Percentiles rank a stretch among this genome's conserved stretches.
phyloP scores from a whole-genome alignment of 2,113 vertebrate genomes.

The Cyprinus carpio region DNA sequence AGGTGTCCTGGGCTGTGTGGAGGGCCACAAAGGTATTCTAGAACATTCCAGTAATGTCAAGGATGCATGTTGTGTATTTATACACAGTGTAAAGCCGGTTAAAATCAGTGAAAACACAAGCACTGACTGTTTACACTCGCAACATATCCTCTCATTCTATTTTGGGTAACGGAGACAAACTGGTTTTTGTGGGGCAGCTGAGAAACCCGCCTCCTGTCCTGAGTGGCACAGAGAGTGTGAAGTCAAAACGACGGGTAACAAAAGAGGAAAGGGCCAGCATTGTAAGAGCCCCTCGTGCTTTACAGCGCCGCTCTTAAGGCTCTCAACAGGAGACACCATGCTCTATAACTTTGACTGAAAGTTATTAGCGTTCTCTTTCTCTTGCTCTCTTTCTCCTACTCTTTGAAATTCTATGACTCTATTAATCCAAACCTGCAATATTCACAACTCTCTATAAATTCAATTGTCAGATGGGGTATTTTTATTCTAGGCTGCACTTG shows the following conservation, averaged over 20 bases:
- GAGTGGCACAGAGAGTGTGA: slow-evolving; percentile 17
- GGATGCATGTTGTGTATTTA: slow-evolving; percentile 28
- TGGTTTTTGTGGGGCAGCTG: slow-evolving; percentile 33
- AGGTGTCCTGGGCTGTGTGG: slow-evolving; percentile 1
- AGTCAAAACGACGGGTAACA: slow-evolving; percentile 38
- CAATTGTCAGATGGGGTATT: slow-evolving; percentile 88
- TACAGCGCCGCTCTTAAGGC: slow-evolving; percentile 52
- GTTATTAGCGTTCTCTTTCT: slow-evolving; percentile 76
- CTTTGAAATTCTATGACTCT: slow-evolving; percentile 87
- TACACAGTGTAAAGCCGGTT: slow-evolving; percentile 24
- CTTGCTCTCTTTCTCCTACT: slow-evolving; percentile 71
- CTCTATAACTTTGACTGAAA: slow-evolving; percentile 63
- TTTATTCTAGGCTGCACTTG: slow-evolving; percentile 88
- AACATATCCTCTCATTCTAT: slow-evolving; percentile 25
- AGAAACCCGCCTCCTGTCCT: slow-evolving; percentile 13
- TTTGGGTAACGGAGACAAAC: slow-evolving; percentile 29
- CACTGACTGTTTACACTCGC: slow-evolving; percentile 37
- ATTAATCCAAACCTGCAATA: slow-evolving; percentile 93
- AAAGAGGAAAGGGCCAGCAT: slow-evolving; percentile 25
- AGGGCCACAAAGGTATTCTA: slow-evolving; percentile 10
- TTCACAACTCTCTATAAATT: slow-evolving; percentile 98
- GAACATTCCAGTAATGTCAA: slow-evolving; percentile 43
- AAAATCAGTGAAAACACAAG: slow-evolving; percentile 22
- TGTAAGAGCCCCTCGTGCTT: slow-evolving; percentile 46
- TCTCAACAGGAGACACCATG: slow-evolving; percentile 56